phyloP scores from a whole-genome alignment of 2,113 vertebrate genomes.

The Galeopterus variegatus region DNA sequence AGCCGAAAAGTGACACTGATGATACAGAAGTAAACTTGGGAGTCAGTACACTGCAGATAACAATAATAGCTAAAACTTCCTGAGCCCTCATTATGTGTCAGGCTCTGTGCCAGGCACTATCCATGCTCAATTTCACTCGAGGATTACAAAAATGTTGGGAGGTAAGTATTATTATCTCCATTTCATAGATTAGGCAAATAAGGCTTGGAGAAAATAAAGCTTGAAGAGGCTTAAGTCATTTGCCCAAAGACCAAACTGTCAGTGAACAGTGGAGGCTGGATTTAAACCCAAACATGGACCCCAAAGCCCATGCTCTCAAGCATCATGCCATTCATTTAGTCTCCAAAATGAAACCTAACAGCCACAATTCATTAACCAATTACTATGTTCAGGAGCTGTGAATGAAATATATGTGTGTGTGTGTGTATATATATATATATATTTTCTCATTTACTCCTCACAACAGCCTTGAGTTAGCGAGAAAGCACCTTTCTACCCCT shows the following conservation, averaged over 20 bases:
- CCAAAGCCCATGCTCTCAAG: not conserved
- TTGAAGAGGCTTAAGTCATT: not conserved
- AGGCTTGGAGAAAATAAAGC: constrained; percentile 10
- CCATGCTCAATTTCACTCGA: constrained; percentile 34
- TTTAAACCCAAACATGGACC: not conserved
- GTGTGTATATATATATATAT: not conserved
- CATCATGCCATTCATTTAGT: not conserved
- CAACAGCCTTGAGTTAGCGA: not conserved
- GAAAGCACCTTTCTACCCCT: constrained; percentile 4
- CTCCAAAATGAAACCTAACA: constrained; percentile 50
- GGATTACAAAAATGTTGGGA: constrained; percentile 21
- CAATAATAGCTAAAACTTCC: constrained; percentile 20
- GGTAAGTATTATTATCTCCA: not conserved
- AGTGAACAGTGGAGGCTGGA: not conserved
- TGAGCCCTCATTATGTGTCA: not conserved
- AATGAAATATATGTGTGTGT: not conserved
- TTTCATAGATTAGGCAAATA: constrained; percentile 13
- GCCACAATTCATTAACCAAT: not conserved
- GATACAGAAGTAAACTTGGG: not conserved
- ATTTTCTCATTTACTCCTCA: not conserved
- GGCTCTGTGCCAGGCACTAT: constrained; percentile 19
- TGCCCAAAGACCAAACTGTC: not conserved
- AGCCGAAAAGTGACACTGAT: not conserved
- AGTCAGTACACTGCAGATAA: not conserved
- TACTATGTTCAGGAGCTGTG: not conserved